A percentile compares a stretch with the other conserved stretches of the same genome.
Evolutionary conservation across 2,797 vertebrate genomes (phyloP).

Genomic region (Xiphophorus birchmanni): DNA sequence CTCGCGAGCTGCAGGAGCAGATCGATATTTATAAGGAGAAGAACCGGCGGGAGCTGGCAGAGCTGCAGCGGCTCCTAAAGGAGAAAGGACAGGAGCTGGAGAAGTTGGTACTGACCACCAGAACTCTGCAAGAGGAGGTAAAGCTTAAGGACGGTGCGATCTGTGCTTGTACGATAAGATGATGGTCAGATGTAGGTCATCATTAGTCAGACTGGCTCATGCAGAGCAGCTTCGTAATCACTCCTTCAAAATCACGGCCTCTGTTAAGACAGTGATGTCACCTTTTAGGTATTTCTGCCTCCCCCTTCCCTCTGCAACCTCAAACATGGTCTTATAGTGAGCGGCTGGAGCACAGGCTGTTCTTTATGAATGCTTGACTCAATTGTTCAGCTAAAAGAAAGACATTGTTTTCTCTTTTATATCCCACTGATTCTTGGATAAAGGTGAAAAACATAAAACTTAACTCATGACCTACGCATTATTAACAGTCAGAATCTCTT

Average conservation of each 20-base stretch:
- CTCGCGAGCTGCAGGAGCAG: conserved; percentile 92
- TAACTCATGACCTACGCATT: conserved; percentile 44
- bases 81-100: conserved; percentile 89
- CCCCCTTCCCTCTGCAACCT: conserved; percentile 22
- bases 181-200: conserved; percentile 46
- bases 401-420: conserved; percentile 14
- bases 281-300: conserved; percentile 58
- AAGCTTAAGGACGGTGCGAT: conserved; percentile 22
- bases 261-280: conserved; percentile 57
- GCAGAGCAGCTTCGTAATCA: conserved; percentile 58
- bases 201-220: conserved; percentile 50
- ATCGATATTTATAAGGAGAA: conserved; percentile 94
- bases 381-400: conserved; percentile 4
- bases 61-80: conserved; percentile 89
- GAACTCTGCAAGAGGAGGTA: conserved; percentile 92
- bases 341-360: conserved; percentile 1
- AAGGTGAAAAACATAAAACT: conserved; percentile 20
- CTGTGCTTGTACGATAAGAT: conserved; percentile 23
- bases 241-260: conserved; percentile 28
- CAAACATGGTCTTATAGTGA: conserved; percentile 37
- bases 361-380: conserved; percentile 13
- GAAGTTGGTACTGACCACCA: conserved; percentile 76
- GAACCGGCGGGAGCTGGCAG: conserved; percentile 86
- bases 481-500: conserved; percentile 40
- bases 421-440: conserved; percentile 11